A percentile compares a stretch with the other conserved stretches of the same genome.
Evolutionary conservation across 2,888 invertebrate species (phyloP).

Genomic region (Girardia tigrina): DNA sequence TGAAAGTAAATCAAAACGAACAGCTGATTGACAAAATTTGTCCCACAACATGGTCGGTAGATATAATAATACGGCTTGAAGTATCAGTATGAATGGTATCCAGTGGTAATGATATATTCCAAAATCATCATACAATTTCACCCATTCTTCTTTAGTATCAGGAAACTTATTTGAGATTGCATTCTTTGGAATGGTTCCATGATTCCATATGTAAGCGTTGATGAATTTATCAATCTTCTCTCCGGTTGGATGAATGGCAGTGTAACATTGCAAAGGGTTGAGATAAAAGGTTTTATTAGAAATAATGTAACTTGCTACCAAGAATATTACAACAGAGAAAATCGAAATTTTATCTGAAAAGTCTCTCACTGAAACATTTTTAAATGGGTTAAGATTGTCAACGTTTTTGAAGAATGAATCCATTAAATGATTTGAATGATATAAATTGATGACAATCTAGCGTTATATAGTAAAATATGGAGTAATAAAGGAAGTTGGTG

Average conservation of each 20-base stretch:
- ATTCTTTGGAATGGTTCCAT: neutral
- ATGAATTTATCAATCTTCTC: neutral
- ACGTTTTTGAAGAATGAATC: neutral
- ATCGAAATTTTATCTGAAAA: slow-evolving; percentile 6
- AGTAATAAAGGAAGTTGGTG: too few species aligned
- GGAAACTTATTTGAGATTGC: neutral
- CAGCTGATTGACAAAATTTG: neutral
- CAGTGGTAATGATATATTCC: neutral
- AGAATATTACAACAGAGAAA: neutral
- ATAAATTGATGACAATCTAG: too few species aligned
- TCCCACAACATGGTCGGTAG: neutral
- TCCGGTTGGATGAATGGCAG: neutral
- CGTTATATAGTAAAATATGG: too few species aligned
- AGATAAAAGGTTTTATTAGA: neutral
- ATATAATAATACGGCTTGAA: neutral
- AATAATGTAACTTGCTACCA: neutral
- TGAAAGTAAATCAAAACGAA: neutral
- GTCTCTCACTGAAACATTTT: neutral
- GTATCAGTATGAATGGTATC: neutral
- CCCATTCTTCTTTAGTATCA: neutral
- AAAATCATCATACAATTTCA: neutral
- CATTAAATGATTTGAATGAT: too few species aligned
- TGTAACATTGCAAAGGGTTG: neutral
- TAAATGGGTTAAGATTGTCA: neutral
- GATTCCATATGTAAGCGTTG: neutral